A percentile compares a stretch with the other conserved stretches of the same genome.
Conservation (phyloP, 2,888 invertebrate species). For the Lasioglossum figueresi region DNA sequence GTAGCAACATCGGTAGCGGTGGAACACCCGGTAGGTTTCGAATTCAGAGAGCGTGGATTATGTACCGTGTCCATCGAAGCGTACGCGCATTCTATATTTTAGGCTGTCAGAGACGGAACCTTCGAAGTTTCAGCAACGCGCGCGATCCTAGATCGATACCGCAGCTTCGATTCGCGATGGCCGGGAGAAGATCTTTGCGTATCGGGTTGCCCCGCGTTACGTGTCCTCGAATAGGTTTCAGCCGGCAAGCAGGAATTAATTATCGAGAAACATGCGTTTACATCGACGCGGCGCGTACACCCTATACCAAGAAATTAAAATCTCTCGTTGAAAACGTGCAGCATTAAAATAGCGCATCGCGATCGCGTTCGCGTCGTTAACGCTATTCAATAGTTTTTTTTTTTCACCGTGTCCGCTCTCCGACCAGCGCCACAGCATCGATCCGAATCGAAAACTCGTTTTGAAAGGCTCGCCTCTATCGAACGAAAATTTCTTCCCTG, state of each 20-base stretch:
- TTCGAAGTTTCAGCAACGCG: slow-evolving; percentile 42
- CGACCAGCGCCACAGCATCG: background rate
- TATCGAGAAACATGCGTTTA: slow-evolving; percentile 66
- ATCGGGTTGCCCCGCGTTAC: slow-evolving; percentile 44
- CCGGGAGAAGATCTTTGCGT: slow-evolving; percentile 53
- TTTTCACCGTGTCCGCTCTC: background rate
- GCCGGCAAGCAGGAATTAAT: slow-evolving; percentile 64
- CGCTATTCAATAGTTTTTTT: slow-evolving; percentile 9
- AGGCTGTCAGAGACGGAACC: slow-evolving; percentile 60
- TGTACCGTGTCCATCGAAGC: slow-evolving; percentile 51
- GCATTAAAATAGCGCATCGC: slow-evolving; percentile 25
- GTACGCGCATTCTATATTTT: slow-evolving; percentile 58
- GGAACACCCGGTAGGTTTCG: slow-evolving; percentile 49
- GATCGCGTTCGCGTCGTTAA: slow-evolving; percentile 25
- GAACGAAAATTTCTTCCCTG: background rate
- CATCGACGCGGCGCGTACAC: slow-evolving; percentile 45
- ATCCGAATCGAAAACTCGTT: slow-evolving; percentile 4
- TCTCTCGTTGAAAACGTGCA: slow-evolving; percentile 29
- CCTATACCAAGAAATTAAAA: slow-evolving; percentile 58
- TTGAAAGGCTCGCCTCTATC: background rate
- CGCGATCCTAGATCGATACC: slow-evolving; percentile 60
- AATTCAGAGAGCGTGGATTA: slow-evolving; percentile 57
- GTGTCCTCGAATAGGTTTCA: slow-evolving; percentile 61
- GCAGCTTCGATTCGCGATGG: slow-evolving; percentile 59
- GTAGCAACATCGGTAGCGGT: background rate